Evolutionary conservation across 2,888 invertebrate genomes (phyloP), one percentile per base, ranked within the genome.

Genomic region (Rhodophaea formosa): DNA sequence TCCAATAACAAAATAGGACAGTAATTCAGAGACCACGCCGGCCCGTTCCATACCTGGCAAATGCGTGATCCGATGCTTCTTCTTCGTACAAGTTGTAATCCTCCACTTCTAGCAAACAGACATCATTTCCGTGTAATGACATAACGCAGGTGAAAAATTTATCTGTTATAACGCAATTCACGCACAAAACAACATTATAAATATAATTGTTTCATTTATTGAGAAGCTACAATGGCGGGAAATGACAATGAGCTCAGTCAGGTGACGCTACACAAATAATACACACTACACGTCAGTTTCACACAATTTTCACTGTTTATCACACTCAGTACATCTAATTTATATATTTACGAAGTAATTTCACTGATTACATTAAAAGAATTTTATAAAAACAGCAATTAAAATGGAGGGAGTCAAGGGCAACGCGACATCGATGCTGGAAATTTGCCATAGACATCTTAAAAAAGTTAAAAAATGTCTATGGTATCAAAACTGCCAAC

Each of bases 91-190:
- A 85, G 79, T 90, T 90, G 77, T 88, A 91, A 78, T 91, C 91
- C 81, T 91, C 91, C 75, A 91, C 87, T 84, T 91, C 91, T 82
- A 92, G 77, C 82, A 90, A 84, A 84, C 91, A 91, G 75, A 90
- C 88, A 77, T 91, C 91, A 88, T 91, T 90, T 84, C 86, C 88
- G 86, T 90, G 89, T 86, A 91, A 88, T 86, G 91, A 91, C 91
- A 92, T 92, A 67, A 86, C 90, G 90, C 70, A 74, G 64, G 74
- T 74, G 68, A 78, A 76, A 74, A 69, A 68, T 70, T 30, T 46
- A 47, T 23, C 16, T 10, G 43, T 77, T 75, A 74, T 82, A 69
- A 66, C 69, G 74, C 74, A 79, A 73, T 71, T 78, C 86, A 87
- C 87, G 68, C 75, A 87, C 35, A 51, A 12, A 79, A 75, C 66